Evolutionary conservation across 2,797 vertebrate species (phyloP).

Genomic region (Alfaro cultratus): DNA sequence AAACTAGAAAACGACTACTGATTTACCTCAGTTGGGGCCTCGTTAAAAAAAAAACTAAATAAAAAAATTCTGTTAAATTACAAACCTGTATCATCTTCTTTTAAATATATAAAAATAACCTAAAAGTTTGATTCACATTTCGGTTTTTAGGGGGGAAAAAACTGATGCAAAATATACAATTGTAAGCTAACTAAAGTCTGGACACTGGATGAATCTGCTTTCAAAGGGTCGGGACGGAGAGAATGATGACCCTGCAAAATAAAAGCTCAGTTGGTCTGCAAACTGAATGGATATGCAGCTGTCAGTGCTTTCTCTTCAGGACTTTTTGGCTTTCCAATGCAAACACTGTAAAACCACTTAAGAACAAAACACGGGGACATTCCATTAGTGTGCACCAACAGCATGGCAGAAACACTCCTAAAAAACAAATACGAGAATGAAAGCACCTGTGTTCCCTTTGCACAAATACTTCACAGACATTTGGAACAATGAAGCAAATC

Average conservation of each 20-base stretch:
- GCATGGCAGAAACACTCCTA: conserved; percentile 35
- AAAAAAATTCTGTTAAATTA: not conserved
- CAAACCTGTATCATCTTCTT: not conserved
- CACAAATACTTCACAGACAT: conserved; percentile 50
- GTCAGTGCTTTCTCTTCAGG: conserved; percentile 49
- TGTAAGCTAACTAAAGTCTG: conserved; percentile 19
- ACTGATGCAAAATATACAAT: not conserved
- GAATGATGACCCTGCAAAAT: conserved; percentile 16
- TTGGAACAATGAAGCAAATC: conserved; percentile 29
- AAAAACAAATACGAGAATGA: conserved; percentile 61
- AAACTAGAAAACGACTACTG: too few relatives aligned
- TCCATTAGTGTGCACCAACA: conserved; percentile 36
- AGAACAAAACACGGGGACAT: conserved; percentile 36
- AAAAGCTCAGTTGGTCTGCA: conserved; percentile 48
- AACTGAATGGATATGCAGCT: conserved; percentile 60
- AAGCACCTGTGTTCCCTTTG: conserved; percentile 57
- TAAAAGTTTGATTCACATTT: not conserved
- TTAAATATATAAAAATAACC: not conserved
- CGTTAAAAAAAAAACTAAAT: not conserved
- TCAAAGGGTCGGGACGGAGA: conserved; percentile 40
- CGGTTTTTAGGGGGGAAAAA: not conserved
- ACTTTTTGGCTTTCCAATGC: conserved; percentile 43
- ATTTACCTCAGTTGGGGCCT: too few relatives aligned
- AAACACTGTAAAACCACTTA: conserved; percentile 51
- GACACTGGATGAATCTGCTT: conserved; percentile 28